phyloP scores from a whole-genome alignment of 2,797 vertebrate species.

The Tadarida brasiliensis region DNA sequence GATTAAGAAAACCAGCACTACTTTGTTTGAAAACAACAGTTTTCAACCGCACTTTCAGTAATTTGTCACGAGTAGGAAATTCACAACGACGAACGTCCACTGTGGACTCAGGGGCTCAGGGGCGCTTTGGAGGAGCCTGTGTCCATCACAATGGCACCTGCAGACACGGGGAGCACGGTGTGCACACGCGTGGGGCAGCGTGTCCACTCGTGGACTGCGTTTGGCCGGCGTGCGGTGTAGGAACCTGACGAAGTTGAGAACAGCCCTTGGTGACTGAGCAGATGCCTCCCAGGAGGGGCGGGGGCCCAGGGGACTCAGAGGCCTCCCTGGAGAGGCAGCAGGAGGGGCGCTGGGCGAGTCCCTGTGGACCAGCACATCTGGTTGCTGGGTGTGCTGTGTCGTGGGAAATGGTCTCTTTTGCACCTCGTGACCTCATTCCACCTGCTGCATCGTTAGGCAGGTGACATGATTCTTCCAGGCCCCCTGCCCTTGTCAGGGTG shows the following conservation, averaged over 20 bases:
- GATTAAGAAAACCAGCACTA: not conserved
- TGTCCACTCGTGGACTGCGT: accelerated
- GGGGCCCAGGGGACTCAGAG: not conserved
- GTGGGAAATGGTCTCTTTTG: not conserved
- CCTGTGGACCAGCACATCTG: not conserved
- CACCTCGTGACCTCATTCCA: conserved; percentile 66
- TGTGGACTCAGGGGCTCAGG: not conserved
- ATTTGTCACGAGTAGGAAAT: not conserved
- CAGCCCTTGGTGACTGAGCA: not conserved
- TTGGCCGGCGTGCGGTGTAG: not conserved
- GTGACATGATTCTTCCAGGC: not conserved
- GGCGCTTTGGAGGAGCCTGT: not conserved
- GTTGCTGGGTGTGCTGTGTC: not conserved
- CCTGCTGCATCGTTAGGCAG: conserved; percentile 23
- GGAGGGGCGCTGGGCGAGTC: not conserved
- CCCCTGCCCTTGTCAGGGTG: not conserved
- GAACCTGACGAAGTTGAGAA: not conserved
- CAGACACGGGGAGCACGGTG: not conserved
- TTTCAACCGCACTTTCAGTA: not conserved
- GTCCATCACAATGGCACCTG: not conserved
- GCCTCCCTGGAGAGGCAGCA: not conserved
- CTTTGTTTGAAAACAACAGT: not conserved
- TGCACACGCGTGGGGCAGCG: not conserved
- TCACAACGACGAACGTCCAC: not conserved
- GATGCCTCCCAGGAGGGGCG: not conserved